phyloP scores from a whole-genome alignment of 2,113 vertebrate species.

The Zootoca vivipara region DNA sequence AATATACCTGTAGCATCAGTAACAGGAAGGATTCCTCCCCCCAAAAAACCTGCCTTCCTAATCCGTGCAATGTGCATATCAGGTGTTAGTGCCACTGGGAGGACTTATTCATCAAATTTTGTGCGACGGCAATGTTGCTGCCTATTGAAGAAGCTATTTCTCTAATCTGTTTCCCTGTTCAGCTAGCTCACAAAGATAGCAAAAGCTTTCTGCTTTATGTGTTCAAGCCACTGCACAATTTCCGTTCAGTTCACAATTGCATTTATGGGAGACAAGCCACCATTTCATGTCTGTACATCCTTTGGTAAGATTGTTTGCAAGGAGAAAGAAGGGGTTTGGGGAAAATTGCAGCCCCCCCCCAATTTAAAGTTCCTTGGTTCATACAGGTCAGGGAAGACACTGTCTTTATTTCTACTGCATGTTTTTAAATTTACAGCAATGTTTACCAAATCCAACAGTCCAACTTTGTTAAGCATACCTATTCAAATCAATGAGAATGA shows the following conservation, averaged over 20 bases:
- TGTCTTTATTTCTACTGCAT: not conserved
- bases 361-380: not conserved
- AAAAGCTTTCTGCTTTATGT: conserved; percentile 48
- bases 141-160: conserved; percentile 63
- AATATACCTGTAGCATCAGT: conserved; percentile 58
- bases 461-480: not conserved
- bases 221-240: conserved; percentile 59
- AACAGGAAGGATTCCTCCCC: conserved; percentile 36
- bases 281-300: conserved; percentile 42
- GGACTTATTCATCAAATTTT: conserved; percentile 58
- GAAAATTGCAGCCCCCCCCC: not conserved
- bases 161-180: conserved; percentile 63
- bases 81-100: conserved; percentile 57
- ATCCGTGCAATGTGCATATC: conserved; percentile 59
- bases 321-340: conserved; percentile 23
- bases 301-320: conserved; percentile 49
- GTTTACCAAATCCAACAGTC: not conserved
- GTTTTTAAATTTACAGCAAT: conserved; percentile 20
- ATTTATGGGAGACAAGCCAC: conserved; percentile 27
- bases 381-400: not conserved
- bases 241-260: conserved; percentile 50
- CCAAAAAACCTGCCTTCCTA: conserved; percentile 47
- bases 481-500: not conserved
- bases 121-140: conserved; percentile 56
- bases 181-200: conserved; percentile 60